Evolutionary conservation across 2,888 invertebrate genomes (phyloP), one percentile per base, ranked within the genome.

Genomic region (Ypsolopha sequella): DNA sequence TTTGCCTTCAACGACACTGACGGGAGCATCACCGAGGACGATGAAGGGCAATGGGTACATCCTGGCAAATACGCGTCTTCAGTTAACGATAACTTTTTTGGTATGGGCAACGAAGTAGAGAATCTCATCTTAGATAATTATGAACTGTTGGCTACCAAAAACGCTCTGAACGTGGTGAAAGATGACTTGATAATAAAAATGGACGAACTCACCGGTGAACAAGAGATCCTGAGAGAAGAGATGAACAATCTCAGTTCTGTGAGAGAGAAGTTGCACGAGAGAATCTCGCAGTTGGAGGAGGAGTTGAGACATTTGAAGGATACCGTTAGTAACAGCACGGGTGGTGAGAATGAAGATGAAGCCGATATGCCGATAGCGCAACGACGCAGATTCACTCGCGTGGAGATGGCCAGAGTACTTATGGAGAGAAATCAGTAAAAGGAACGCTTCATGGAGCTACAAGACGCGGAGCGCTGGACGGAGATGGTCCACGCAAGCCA

Each of bases 401-500:
- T 98, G 1, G 99, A 99, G 85, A 99, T 99, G 99, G 99, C 99
- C 0, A 88, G 99, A 52, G 99, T 99, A 48, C 90, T 99, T 10
- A 98, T 99, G 97, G 99, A 99, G 77, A 89, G 99, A 46, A 99
- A 99, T 87, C 97, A 99, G 73, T 98, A 97, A 80, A 99, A 98
- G 89, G 99, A 99, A 80, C 91, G 97, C 49, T 93, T 98, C 65
- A 98, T 99, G 96, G 99, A 99, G 75, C 89, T 99, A 3, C 98
- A 99, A 81, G 98, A 99, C 71, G 98, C 98, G 0, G 97, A 99
- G 0, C 93, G 98, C 68, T 96, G 96, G 92, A 96, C 98, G 0
- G 98, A 99, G 80, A 95, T 98, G 91, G 91, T 98, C 60, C 90
- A 98, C 34, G 98, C 98, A 1, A 92, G 93, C 33, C 92, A 95